Base-by-base conservation (phyloP, 2,888 invertebrate genomes). In the Tipula unca region DNA sequence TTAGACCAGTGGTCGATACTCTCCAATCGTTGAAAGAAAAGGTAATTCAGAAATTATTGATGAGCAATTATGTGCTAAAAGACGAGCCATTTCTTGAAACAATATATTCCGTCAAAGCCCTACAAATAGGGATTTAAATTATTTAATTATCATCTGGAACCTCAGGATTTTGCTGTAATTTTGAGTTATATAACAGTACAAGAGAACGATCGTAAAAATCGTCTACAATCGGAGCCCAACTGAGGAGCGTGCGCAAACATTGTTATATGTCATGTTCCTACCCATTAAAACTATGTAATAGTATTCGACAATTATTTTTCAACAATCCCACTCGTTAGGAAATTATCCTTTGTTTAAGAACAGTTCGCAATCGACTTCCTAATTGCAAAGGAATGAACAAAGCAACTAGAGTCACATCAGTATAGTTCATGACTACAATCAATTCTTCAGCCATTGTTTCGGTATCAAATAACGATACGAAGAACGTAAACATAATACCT, bases 81-180 rank as follows among this genome's bases (percentile, higher is more conserved):
- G 17, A 54, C n/a, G 54, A n/a, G 54, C 2, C 14, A 35, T 35
- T 35, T 35, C 6, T 35, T 35, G 3, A 35, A 35, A 35, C 35
- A 35, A 35, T 35, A 35, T 35, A 35, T 35, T 14, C 86, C 87
- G 25, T 85, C 84, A 39, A 88, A 88, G 86, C 87, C 87, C 3
- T 86, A 88, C 86, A 88, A 88, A 86, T 88, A 87, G 87, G 87
- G 87, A 17, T 88, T 87, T 83, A 88, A 88, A 85, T 85, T 35
- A 35, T 35, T 35, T 35, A 35, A 35, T 4, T 35, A 4, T 35
- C 6, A 35, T 35, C 35, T 4, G 35, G 6, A 42, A 85, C 86
- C 69, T 85, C 85, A 8, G 88, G 87, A 32, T 88, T 87, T 86
- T 86, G 86, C 10, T 88, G 87, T 82, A 87, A 87, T 48, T 87